Percentiles rank a stretch among this genome's conserved stretches.
Conservation (phyloP, 2,797 vertebrate genomes). For the Parambassis ranga region DNA sequence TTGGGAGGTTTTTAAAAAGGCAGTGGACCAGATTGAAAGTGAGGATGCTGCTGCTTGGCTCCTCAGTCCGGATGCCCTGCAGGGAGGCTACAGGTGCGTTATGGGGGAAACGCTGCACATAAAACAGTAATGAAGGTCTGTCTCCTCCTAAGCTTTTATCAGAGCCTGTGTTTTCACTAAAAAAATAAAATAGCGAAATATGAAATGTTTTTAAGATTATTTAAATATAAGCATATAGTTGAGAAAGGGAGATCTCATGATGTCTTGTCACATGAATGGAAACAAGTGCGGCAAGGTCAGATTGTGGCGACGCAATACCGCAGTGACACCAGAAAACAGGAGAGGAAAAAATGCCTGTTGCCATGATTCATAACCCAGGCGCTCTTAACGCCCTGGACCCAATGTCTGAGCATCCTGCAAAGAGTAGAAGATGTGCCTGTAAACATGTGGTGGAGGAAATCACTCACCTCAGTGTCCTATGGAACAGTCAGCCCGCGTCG, state of each 20-base stretch:
- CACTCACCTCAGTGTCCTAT: constrained; percentile 30
- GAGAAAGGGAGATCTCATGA: too few relatives aligned
- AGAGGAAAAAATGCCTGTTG: not conserved
- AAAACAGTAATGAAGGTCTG: too few relatives aligned
- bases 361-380: constrained; percentile 1
- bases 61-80: not conserved
- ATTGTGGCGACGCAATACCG: not conserved
- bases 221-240: too few relatives aligned
- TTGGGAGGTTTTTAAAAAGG: too few relatives aligned
- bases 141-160: too few relatives aligned
- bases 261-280: too few relatives aligned
- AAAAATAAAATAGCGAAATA: too few relatives aligned
- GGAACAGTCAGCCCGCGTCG: constrained; percentile 9
- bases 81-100: not conserved
- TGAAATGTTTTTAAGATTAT: too few relatives aligned
- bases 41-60: not conserved
- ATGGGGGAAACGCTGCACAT: not conserved
- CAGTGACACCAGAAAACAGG: not conserved
- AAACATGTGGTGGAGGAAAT: not conserved
- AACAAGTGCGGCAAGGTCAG: not conserved
- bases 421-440: too few relatives aligned
- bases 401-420: too few relatives aligned
- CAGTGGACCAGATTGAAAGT: not conserved
- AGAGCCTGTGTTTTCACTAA: too few relatives aligned
- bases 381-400: too few relatives aligned